Percentiles rank a stretch among this genome's conserved stretches.
Conservation (phyloP, 2,888 invertebrate species). For the Aphidoletes aphidimyza region DNA sequence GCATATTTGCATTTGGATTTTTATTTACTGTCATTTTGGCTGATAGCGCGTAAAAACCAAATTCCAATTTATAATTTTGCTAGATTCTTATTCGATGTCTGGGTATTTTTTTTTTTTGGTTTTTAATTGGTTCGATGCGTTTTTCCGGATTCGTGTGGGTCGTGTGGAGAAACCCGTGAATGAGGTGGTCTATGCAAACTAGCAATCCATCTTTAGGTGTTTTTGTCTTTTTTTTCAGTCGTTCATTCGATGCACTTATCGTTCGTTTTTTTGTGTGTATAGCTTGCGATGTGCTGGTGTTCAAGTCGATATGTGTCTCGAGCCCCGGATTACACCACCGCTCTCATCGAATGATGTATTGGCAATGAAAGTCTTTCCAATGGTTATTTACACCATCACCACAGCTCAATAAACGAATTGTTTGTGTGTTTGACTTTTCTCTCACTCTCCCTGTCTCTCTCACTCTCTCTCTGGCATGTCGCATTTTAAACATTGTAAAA, state of each 20-base stretch:
- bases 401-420: not conserved
- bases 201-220: no score
- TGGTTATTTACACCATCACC: constrained; percentile 7
- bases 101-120: no score
- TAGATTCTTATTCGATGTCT: not conserved
- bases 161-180: no score
- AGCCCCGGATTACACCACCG: not conserved
- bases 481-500: not conserved
- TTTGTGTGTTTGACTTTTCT: not conserved
- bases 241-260: not conserved
- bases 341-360: not conserved
- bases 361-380: not conserved
- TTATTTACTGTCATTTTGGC: constrained; percentile 13
- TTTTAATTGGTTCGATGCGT: not conserved
- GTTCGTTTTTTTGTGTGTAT: not conserved
- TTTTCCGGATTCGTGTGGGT: no score
- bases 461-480: no score
- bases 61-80: constrained; percentile 2
- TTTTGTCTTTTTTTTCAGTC: no score
- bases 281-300: not conserved
- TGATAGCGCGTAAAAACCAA: not conserved
- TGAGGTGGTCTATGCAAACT: not conserved
- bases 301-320: not conserved
- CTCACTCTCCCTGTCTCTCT: not conserved
- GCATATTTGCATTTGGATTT: not conserved